Conservation (phyloP, 1,140 invertebrate species). For the Hyposmocoma kahamanoa region DNA sequence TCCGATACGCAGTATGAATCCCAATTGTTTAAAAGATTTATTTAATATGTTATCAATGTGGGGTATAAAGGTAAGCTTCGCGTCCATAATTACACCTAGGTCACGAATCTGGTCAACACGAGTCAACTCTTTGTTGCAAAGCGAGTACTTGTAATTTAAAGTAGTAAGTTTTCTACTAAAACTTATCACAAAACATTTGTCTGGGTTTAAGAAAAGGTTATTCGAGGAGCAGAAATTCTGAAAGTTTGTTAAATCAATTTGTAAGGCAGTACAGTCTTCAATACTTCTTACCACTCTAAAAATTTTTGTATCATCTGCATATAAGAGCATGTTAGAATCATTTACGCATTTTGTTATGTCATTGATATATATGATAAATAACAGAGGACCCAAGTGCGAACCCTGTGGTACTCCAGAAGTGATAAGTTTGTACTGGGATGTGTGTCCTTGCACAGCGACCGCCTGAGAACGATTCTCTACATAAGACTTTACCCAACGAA, state of each 20-base stretch:
- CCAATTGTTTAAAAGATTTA: slow-evolving; percentile 5
- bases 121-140: background rate
- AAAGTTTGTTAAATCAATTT: background rate
- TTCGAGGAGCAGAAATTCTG: background rate
- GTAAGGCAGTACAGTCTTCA: background rate
- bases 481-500: slow-evolving; percentile 5
- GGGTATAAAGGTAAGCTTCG: background rate
- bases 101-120: background rate
- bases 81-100: slow-evolving; percentile 5
- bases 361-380: slow-evolving; percentile 1
- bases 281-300: background rate
- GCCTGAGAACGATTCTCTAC: background rate
- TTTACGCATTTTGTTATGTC: background rate
- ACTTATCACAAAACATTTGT: background rate
- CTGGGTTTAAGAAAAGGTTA: background rate
- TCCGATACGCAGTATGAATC: background rate
- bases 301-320: background rate
- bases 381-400: slow-evolving; percentile 3
- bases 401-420: slow-evolving; percentile 4
- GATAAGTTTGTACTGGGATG: background rate
- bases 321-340: background rate
- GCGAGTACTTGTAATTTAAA: background rate
- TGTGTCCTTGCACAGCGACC: background rate
- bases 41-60: background rate
- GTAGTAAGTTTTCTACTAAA: background rate